Base-by-base conservation (phyloP, 2,113 vertebrate species). In the Lethenteron reissneri region DNA sequence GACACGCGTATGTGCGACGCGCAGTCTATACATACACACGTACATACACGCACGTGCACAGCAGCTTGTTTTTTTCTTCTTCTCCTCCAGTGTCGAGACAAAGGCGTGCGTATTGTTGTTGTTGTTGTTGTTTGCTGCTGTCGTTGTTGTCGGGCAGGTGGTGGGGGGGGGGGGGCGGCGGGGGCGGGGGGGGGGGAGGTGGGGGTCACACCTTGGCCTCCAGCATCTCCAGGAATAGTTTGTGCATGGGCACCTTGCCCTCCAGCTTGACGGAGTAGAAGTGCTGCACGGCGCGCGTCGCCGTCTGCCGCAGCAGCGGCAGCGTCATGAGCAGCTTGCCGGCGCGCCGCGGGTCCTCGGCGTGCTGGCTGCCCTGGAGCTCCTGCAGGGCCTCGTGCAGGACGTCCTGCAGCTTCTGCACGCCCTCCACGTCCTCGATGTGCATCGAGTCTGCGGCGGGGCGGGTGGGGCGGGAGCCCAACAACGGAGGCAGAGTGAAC, bases 111-210 rank as follows among this genome's bases (percentile, higher is more conserved):
- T 41, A 7, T 41, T 41, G 41, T 41, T 41, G 41, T 41, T 41
- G 41, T 41, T 41, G 41, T 41, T 41, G 41, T 41, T 41, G 41
- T 41, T 41, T 41, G 41, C 41, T 41, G 41, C 41, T 41, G 41
- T 41, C 41, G 41, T 6, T 41, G 41, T 6, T 41, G 41, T 41
- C 41, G 41, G 41, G 6, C 41, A 41, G 41, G 41, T 41, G 4
- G 41, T 6, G 41, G 41, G 41, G 41, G 41, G 41, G 25, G 41
- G 41, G 41, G 92, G 96, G 81, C 94, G 97, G 84, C 90, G 95
- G 82, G 89, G 86, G 82, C 88, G 91, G 95, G 84, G 92, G 97
- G 83, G 91, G 90, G 85, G 92, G 97, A 87, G 88, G 92, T 85
- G 97, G 84, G 73, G 94, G 92, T 83, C 92, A 91, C 88, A 92